These are phyloP conservation scores for Molossus alvarezi DNA, from an alignment of 2,797 vertebrate species.

Conservation along the genomic window DNA sequence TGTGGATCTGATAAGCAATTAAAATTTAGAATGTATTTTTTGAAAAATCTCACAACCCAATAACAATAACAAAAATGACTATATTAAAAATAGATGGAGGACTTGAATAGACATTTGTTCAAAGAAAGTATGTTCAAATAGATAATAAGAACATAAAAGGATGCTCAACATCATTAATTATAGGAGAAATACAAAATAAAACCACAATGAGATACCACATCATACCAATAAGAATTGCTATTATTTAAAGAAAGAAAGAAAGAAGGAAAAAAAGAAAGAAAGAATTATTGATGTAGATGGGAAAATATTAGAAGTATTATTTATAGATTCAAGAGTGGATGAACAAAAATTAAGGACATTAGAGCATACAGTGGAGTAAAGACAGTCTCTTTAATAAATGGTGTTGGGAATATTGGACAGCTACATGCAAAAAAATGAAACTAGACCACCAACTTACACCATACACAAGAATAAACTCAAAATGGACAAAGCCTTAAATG, in stretches of 20 bases:
- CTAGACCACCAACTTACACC: no score
- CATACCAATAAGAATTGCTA: neutral
- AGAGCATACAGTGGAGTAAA: no score
- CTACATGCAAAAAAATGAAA: no score
- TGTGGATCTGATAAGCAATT: neutral
- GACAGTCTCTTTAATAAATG: no score
- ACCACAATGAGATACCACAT: neutral
- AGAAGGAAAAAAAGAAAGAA: neutral
- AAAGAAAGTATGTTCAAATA: neutral
- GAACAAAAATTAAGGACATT: no score
- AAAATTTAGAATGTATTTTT: neutral
- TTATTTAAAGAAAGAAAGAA: neutral
- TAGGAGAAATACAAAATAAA: neutral
- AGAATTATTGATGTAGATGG: no score
- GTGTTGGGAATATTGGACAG: no score
- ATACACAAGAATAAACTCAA: no score
- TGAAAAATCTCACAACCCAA: neutral
- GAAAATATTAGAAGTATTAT: no score
- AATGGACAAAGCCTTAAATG: no score
- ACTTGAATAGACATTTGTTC: neutral
- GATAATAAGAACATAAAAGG: neutral
- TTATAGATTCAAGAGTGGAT: no score
- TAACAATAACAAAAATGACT: neutral
- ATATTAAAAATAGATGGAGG: neutral
- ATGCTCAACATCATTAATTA: neutral